Percentiles rank a stretch among this genome's conserved stretches.
phyloP scores from a whole-genome alignment of 2,888 invertebrate genomes.

The Apamea anceps region DNA sequence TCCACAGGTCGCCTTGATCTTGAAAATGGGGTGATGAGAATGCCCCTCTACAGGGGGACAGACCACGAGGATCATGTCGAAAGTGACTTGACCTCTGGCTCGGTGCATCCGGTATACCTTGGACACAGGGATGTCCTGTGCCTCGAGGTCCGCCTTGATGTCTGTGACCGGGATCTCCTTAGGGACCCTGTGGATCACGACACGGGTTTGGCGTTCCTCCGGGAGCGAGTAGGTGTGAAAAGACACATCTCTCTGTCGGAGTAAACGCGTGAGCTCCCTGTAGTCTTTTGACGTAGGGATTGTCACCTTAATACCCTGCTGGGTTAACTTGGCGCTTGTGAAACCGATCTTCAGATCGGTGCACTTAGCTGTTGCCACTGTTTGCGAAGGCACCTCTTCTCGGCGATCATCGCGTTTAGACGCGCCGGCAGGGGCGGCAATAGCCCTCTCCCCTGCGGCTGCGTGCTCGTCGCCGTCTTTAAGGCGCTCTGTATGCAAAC shows the following conservation, averaged over 20 bases:
- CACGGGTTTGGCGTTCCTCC: too few species aligned
- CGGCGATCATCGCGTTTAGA: too few species aligned
- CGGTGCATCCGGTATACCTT: too few species aligned
- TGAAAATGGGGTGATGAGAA: fast-evolving
- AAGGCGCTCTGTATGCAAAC: too few species aligned
- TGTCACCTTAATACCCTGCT: fast-evolving
- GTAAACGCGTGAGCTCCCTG: not conserved
- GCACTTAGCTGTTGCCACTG: not conserved
- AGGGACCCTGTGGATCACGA: too few species aligned
- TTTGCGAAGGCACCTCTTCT: too few species aligned
- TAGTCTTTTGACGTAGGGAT: not conserved
- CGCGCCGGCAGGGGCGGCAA: too few species aligned
- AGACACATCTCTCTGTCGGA: too few species aligned
- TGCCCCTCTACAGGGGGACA: not conserved
- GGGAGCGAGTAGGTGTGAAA: too few species aligned
- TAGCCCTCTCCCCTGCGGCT: too few species aligned
- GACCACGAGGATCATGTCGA: not conserved
- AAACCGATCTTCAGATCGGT: not conserved
- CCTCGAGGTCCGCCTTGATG: not conserved
- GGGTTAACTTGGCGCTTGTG: not conserved
- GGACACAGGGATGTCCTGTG: fast-evolving
- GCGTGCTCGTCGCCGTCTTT: too few species aligned
- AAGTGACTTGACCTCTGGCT: too few species aligned
- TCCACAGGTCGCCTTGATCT: fast-evolving
- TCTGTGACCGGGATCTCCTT: fast-evolving